Evolutionary conservation across 2,888 invertebrate species (phyloP), one percentile per base, ranked within the genome.

Genomic region (Drosophila conformis): DNA sequence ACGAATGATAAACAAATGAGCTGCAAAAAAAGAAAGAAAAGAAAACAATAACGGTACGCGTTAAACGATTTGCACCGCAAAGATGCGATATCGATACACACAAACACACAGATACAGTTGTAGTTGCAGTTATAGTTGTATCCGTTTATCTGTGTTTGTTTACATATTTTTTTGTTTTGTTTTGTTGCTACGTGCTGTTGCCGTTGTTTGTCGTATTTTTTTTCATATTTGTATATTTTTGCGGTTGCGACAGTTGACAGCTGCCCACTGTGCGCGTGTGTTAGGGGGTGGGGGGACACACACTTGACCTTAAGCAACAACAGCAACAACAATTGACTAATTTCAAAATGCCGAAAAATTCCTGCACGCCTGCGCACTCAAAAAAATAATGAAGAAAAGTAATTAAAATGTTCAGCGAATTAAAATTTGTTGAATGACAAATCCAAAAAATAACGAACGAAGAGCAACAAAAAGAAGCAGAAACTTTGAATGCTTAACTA

Each of bases 1-100:
- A 57, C 73, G 90, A 85, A 60, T 75, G 90, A 85, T 85, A 82
- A 90, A 85, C 89, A 85, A 90, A 82, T 72, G 73, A 71, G 77
- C 40, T 77, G 62, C 70, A 71, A 80, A 58, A 66, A 73, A 69
- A 85, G 33, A 68, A 84, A n/a, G n/a, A n/a, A n/a, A 21, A 46
- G 7, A 36, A 38, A 38, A 46, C 7, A 46, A 46, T 25, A 46
- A 76, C 76, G 89, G 66, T 86, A 70, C 82, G 80, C 71, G 78
- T 76, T 89, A 70, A 82, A 78, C 74, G 73, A 58, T 87, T 79
- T 86, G 75, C 64, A 87, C 86, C 83, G 76, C 80, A 82, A 57
- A 70, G 69, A 82, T 78, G 63, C 54, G 80, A 67, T 80, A 79
- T 74, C 73, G 79, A 83, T 80, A 73, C 58, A 38, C 56, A 54